phyloP scores from a whole-genome alignment of 2,797 vertebrate species.

The Australoheros facetus region DNA sequence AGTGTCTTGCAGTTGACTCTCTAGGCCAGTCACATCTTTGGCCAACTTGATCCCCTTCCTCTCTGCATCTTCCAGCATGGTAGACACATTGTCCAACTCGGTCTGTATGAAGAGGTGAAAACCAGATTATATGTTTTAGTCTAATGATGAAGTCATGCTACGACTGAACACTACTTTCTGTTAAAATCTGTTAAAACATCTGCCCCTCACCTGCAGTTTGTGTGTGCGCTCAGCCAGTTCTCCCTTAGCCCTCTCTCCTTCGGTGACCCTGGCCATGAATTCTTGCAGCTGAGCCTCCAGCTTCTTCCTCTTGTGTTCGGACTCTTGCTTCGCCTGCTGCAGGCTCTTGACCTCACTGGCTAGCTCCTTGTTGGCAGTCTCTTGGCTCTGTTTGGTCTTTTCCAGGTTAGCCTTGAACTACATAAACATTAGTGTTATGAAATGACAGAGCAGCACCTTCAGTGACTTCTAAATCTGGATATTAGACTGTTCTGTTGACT shows the following conservation, averaged over 20 bases:
- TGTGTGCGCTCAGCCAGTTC: conserved; percentile 89
- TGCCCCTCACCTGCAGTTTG: conserved; percentile 86
- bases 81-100: conserved; percentile 92
- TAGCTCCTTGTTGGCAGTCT: conserved; percentile 95
- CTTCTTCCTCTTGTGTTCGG: conserved; percentile 97
- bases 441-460: background rate
- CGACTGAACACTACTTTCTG: background rate
- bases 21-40: conserved; percentile 90
- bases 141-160: background rate
- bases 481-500: background rate
- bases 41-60: conserved; percentile 94
- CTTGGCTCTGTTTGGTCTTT: conserved; percentile 96
- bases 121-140: background rate
- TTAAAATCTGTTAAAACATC: background rate
- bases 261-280: conserved; percentile 86
- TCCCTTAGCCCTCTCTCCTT: conserved; percentile 88
- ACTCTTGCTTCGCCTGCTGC: conserved; percentile 92
- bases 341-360: conserved; percentile 90
- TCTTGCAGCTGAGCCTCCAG: conserved; percentile 94
- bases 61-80: conserved; percentile 93
- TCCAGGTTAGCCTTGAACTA: conserved; percentile 97
- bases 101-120: conserved; percentile 75
- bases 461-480: background rate
- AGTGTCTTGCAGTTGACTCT: conserved; percentile 95
- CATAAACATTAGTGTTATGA: background rate